A percentile compares a stretch with the other conserved stretches of the same genome.
These are phyloP conservation scores for Numida meleagris DNA, from an alignment of 2,113 vertebrate genomes.

Conservation along the genomic window DNA sequence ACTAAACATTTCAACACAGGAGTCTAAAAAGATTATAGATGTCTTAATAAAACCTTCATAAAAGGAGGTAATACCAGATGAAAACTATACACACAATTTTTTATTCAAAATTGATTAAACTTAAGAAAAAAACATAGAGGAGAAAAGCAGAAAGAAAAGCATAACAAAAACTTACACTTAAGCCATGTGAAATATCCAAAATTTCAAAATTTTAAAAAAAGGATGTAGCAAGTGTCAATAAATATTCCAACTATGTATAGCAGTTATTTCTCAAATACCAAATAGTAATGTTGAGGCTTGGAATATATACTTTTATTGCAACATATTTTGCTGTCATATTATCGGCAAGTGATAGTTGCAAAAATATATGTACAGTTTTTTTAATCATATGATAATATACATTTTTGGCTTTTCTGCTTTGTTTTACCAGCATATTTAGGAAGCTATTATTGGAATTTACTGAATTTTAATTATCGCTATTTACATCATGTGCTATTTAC, in stretches of 20 bases:
- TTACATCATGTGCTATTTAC: neutral
- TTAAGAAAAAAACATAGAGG: neutral
- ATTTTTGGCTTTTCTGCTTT: slow-evolving; percentile 14
- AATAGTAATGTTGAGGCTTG: neutral
- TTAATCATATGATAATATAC: neutral
- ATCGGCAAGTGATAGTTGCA: neutral
- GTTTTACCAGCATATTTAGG: neutral
- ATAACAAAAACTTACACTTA: neutral
- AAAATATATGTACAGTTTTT: neutral
- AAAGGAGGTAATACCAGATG: neutral
- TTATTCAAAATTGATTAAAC: neutral
- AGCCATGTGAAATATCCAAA: neutral
- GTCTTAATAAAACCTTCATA: neutral
- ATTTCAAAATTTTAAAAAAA: neutral
- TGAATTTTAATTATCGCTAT: neutral
- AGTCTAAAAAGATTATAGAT: neutral
- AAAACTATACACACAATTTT: neutral
- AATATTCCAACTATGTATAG: neutral
- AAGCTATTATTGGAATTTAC: neutral
- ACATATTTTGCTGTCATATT: neutral
- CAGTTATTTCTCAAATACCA: neutral
- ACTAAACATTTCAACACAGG: neutral
- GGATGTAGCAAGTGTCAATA: neutral
- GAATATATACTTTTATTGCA: neutral
- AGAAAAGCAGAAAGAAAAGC: neutral